These are phyloP conservation scores for Platycercus adscitus DNA, from an alignment of 2,113 vertebrate genomes.

Conservation along the genomic window DNA sequence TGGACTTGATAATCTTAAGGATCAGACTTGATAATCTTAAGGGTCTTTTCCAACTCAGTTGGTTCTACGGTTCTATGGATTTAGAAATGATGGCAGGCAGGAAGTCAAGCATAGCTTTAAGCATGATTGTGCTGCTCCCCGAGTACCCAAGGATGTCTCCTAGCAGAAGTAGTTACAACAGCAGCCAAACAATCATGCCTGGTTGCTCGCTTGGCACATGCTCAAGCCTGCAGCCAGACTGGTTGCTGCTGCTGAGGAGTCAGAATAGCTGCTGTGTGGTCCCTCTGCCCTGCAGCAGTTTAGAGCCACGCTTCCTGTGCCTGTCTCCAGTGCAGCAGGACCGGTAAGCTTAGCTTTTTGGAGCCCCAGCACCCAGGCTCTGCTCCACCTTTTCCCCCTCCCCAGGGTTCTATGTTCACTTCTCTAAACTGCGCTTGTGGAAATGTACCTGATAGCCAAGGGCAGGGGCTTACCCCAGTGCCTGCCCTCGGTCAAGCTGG, in stretches of 20 bases:
- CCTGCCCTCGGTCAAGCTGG: neutral
- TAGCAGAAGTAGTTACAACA: neutral
- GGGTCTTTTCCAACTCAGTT: neutral
- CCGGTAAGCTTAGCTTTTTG: neutral
- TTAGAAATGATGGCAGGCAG: neutral
- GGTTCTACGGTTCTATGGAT: neutral
- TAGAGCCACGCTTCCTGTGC: rapidly evolving
- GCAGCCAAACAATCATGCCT: neutral
- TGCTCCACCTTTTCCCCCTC: neutral
- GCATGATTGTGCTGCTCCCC: neutral
- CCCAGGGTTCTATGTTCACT: no score
- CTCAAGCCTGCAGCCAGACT: neutral
- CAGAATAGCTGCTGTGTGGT: neutral
- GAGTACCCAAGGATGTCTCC: neutral
- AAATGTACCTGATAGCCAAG: neutral
- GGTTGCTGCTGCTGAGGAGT: neutral
- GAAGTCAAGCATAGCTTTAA: neutral
- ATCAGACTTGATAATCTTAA: neutral
- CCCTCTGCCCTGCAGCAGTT: neutral
- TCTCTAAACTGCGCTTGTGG: neutral
- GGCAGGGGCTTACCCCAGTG: neutral
- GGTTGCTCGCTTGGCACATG: neutral
- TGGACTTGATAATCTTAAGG: neutral
- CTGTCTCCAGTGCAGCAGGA: neutral
- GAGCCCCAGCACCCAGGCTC: neutral